These are phyloP conservation scores for Uropetala carovei DNA, from an alignment of 2,888 invertebrate genomes.

Conservation along the genomic window DNA sequence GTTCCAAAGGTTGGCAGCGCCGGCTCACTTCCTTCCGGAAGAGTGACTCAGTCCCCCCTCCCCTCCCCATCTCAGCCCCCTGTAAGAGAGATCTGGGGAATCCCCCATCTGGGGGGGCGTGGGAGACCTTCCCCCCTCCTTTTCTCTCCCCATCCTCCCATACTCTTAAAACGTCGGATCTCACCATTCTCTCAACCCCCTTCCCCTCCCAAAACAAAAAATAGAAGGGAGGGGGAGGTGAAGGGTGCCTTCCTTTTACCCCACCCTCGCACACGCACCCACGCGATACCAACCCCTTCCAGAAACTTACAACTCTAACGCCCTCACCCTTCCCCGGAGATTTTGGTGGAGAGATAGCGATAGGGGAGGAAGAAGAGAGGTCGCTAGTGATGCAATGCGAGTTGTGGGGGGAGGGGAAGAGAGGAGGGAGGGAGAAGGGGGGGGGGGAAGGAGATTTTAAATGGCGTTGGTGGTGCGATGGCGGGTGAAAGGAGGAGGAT, in stretches of 20 bases:
- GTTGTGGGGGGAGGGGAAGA: not conserved
- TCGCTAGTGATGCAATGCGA: constrained; percentile 34
- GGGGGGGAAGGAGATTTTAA: not conserved
- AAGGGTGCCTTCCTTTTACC: not conserved
- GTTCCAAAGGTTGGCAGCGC: constrained; percentile 52
- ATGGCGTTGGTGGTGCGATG: not conserved
- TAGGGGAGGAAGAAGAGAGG: not conserved
- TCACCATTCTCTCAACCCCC: not conserved
- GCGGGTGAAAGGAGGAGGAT: not conserved
- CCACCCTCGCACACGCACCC: not conserved
- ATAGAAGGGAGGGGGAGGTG: too few relatives aligned
- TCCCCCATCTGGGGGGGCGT: constrained; percentile 39
- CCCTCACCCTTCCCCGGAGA: constrained; percentile 35
- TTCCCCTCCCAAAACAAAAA: not conserved
- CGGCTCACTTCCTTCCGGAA: constrained; percentile 50
- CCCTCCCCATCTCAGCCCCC: not conserved
- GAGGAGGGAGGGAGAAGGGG: constrained; percentile 5
- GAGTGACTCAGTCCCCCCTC: constrained; percentile 38
- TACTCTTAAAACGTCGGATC: constrained; percentile 23
- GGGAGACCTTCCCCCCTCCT: not conserved
- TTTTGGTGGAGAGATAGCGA: constrained; percentile 17
- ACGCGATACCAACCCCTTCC: not conserved
- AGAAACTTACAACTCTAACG: not conserved
- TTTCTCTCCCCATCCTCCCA: not conserved
- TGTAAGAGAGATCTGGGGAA: not conserved